Evolutionary conservation across 2,113 vertebrate species (phyloP).

Genomic region (Numenius arquata): DNA sequence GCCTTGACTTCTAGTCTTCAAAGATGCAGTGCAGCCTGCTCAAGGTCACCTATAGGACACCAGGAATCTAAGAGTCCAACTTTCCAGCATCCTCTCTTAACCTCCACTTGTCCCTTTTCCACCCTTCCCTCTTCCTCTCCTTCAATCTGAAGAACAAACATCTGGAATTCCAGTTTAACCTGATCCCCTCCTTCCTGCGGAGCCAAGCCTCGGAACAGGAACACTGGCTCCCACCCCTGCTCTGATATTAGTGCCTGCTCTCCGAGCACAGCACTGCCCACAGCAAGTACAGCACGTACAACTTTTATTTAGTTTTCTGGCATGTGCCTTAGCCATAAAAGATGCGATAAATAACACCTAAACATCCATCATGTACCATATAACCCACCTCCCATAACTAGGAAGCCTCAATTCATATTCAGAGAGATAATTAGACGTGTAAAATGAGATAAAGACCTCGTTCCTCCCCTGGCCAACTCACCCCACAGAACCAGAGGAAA

Average conservation of each 20-base stretch:
- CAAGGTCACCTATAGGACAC: not conserved
- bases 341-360: conserved; percentile 2
- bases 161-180: not conserved
- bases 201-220: not conserved
- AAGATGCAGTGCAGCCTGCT: not conserved
- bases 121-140: not conserved
- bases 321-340: conserved; percentile 18
- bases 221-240: not conserved
- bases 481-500: not conserved
- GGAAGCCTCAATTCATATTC: not conserved
- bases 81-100: not conserved
- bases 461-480: not conserved
- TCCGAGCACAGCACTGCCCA: not conserved
- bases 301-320: conserved; percentile 26
- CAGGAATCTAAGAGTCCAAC: not conserved
- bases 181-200: not conserved
- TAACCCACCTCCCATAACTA: not conserved
- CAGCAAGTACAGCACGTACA: not conserved
- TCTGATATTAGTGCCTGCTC: not conserved
- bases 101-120: not conserved
- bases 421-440: not conserved
- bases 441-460: not conserved
- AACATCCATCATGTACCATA: not conserved
- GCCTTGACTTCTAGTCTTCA: fast-evolving
- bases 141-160: not conserved